Percentiles rank a stretch among this genome's conserved stretches.
These are phyloP conservation scores for Mechanitis messenoides DNA, from an alignment of 2,888 invertebrate species.

Conservation along the genomic window DNA sequence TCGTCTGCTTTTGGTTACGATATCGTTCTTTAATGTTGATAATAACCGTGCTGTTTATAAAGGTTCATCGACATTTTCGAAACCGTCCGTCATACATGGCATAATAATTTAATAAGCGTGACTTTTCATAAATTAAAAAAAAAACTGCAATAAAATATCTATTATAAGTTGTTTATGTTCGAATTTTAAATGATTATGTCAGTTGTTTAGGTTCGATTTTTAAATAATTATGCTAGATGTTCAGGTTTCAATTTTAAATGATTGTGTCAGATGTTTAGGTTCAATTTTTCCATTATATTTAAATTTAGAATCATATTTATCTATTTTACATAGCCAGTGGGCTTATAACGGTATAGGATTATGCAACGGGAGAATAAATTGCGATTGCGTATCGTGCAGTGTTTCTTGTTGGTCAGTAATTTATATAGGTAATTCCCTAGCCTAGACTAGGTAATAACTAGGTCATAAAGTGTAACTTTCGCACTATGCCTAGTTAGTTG, in stretches of 20 bases:
- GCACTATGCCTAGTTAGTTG: not conserved
- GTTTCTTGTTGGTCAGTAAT: slow-evolving; percentile 22
- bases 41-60: slow-evolving; percentile 15
- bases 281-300: not conserved
- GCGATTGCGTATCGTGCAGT: slow-evolving; percentile 27
- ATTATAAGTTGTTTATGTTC: no score
- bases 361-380: slow-evolving; percentile 27
- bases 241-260: no score
- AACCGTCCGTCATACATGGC: no score
- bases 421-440: slow-evolving; percentile 25
- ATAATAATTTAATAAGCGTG: no score
- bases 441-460: slow-evolving; percentile 11
- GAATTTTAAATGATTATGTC: no score
- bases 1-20: slow-evolving; percentile 23
- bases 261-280: not conserved
- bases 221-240: no score
- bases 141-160: no score
- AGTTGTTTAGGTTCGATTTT: no score
- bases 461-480: not conserved
- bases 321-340: not conserved
- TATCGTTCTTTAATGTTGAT: slow-evolving; percentile 22
- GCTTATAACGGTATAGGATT: slow-evolving; percentile 1
- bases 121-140: no score
- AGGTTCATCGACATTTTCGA: slow-evolving; percentile 8
- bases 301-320: no score